phyloP scores from a whole-genome alignment of 2,888 invertebrate species.

The Eupithecia insigniata region DNA sequence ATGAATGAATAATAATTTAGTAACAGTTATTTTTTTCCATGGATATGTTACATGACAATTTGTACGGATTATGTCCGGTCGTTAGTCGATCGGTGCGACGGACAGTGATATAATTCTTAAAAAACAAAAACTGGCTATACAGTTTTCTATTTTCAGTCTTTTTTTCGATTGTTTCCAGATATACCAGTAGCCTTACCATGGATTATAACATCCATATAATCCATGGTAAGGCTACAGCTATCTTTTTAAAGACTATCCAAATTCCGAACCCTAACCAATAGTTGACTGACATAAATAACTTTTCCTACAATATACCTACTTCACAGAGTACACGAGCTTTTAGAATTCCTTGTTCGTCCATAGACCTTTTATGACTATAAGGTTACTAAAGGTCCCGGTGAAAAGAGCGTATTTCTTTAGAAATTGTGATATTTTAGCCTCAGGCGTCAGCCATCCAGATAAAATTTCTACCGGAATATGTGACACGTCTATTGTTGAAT shows the following conservation, averaged over 20 bases:
- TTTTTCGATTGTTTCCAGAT: background rate
- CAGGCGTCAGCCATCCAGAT: conserved; percentile 11
- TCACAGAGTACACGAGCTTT: background rate
- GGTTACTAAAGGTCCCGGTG: conserved; percentile 13
- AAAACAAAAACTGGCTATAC: background rate
- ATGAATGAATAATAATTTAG: no score
- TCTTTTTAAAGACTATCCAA: background rate
- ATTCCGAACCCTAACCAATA: background rate
- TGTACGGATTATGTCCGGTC: no score
- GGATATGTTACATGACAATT: no score
- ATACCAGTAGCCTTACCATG: background rate
- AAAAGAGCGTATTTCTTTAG: conserved; percentile 21
- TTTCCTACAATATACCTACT: background rate
- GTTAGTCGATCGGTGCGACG: background rate
- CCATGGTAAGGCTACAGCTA: no score
- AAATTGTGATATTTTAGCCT: conserved; percentile 27
- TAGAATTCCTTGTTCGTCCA: conserved; percentile 8
- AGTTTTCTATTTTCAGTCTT: background rate
- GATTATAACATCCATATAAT: no score
- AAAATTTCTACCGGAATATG: conserved; percentile 20
- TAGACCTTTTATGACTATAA: conserved; percentile 5
- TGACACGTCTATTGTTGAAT: conserved; percentile 23
- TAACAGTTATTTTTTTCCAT: no score
- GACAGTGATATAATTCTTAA: background rate
- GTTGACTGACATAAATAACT: background rate